These are phyloP conservation scores for Calameuta filiformis DNA, from an alignment of 2,888 invertebrate species.

Conservation along the genomic window DNA sequence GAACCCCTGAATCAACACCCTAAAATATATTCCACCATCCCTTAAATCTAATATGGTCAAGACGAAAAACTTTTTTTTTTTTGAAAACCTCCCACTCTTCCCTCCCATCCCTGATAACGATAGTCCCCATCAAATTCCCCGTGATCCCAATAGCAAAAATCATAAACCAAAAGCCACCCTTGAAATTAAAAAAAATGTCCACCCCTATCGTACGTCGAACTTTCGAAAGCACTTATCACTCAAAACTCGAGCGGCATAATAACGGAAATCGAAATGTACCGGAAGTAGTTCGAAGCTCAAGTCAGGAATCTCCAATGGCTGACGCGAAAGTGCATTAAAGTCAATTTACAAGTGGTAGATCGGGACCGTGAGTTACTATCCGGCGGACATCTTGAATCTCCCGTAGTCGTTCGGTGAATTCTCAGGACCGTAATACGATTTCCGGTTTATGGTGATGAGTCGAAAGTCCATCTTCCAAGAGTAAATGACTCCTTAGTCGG, in stretches of 20 bases:
- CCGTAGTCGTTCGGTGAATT: conserved; percentile 28
- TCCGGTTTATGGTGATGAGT: conserved; percentile 33
- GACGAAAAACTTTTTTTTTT: neutral
- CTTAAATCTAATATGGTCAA: too few relatives aligned
- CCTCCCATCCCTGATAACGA: neutral
- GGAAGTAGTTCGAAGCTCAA: neutral
- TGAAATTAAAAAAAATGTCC: neutral
- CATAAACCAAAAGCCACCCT: neutral
- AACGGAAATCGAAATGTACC: neutral
- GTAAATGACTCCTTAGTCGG: conserved; percentile 25
- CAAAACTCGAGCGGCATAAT: neutral
- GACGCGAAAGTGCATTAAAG: neutral
- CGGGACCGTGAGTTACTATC: neutral
- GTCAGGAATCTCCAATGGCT: neutral
- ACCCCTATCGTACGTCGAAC: neutral
- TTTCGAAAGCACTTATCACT: neutral
- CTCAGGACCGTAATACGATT: conserved; percentile 35
- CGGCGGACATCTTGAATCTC: neutral
- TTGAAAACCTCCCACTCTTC: neutral
- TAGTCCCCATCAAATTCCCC: too few relatives aligned
- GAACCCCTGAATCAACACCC: too few relatives aligned
- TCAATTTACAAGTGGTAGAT: conserved; percentile 1
- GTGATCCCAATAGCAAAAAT: too few relatives aligned
- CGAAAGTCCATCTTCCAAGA: conserved; percentile 34
- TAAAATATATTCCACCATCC: too few relatives aligned